A percentile compares a stretch with the other conserved stretches of the same genome.
Evolutionary conservation across 1,140 invertebrate species (phyloP).

Genomic region (Saccostrea glomerata): DNA sequence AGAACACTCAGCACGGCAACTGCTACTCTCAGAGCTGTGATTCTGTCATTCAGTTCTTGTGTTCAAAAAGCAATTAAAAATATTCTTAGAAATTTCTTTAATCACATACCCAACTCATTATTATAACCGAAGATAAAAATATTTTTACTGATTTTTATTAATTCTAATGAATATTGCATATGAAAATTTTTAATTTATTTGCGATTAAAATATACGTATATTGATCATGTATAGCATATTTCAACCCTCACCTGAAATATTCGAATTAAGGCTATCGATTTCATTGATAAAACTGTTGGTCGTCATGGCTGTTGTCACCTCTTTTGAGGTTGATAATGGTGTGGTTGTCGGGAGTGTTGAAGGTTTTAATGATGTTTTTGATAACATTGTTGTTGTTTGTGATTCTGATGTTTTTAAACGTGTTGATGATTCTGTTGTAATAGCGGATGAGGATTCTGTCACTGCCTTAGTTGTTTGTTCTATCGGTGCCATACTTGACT

Average conservation of each 20-base stretch:
- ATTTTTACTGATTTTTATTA: no score
- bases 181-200: no score
- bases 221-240: no score
- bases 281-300: background rate
- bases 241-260: background rate
- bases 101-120: no score
- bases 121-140: no score
- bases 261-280: background rate
- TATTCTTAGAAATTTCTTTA: no score
- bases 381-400: background rate
- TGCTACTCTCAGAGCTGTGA: background rate
- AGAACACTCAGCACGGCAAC: background rate
- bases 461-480: background rate
- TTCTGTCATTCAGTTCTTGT: background rate
- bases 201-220: no score
- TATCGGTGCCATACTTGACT: background rate
- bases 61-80: background rate
- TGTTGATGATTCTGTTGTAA: background rate
- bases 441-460: background rate
- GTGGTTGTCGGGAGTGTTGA: background rate
- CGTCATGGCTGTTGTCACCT: background rate
- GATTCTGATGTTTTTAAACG: background rate
- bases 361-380: background rate
- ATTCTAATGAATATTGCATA: no score
- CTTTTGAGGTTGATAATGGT: background rate